Conservation (phyloP, 2,113 vertebrate species). For the Barnardius zonarius region DNA sequence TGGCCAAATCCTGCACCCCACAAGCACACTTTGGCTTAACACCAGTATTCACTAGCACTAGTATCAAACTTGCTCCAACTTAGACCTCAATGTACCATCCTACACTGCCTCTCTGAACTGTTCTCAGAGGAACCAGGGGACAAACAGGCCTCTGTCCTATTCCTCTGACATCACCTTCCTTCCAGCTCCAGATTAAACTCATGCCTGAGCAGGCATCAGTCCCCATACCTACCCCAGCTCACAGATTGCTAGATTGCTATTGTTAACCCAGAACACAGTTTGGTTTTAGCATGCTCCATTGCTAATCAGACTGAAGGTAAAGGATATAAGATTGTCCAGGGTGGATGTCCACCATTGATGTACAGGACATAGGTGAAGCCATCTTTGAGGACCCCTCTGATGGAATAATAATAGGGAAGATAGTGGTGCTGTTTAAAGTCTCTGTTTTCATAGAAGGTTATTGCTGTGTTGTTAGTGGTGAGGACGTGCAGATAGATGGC, state of each 20-base stretch:
- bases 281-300: background rate
- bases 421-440: conserved; percentile 99
- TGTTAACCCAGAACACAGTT: background rate
- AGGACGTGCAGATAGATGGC: conserved; percentile 98
- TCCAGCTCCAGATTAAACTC: background rate
- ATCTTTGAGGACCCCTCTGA: conserved; percentile 96
- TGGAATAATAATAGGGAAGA: conserved; percentile 98
- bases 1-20: background rate
- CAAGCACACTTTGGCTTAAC: background rate
- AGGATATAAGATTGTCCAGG: conserved; percentile 99
- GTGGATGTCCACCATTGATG: conserved; percentile 95
- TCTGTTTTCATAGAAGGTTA: conserved; percentile 97
- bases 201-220: background rate
- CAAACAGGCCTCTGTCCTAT: background rate
- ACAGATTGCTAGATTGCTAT: background rate
- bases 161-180: background rate
- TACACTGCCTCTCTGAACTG: background rate
- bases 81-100: background rate
- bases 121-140: background rate
- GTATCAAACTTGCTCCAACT: background rate
- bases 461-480: conserved; percentile 96
- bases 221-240: background rate
- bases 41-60: accelerated
- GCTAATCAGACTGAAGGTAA: background rate
- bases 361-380: conserved; percentile 98